Base-by-base conservation (phyloP, 2,797 vertebrate genomes). In the Podargus strigoides region DNA sequence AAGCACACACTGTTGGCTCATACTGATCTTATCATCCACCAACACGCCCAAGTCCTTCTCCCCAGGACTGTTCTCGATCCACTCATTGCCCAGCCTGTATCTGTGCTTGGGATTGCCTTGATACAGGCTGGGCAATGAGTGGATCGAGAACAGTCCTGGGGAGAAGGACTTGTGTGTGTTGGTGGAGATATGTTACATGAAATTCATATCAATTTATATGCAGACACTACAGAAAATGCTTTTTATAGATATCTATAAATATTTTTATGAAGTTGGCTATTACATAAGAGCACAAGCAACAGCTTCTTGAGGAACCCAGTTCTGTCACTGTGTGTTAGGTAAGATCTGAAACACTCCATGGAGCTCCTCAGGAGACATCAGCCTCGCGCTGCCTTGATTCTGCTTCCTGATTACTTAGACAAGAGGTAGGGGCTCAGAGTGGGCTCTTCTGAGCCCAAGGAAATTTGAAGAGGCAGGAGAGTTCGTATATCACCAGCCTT, bases 321-420 rank as follows among this genome's bases (percentile, higher is more conserved):
- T 95, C 93, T 96, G 96, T 96, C 95, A 95, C 58, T 87, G 80
- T 27, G 5, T 22, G 67, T 96, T 95, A 96, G 63, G 55, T 58
- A 94, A 91, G 86, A 79, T 88, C 93, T 90, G 86, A 91, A 85
- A 59, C n/a, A 18, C 49, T 37, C 53, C 44, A 63, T 0, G 0
- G 70, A 90, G 63, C 59, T 93, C 69, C 83, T 95, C 83, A 41
- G 67, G 90, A 96, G 93, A 73, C 85, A 27, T 9, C 2, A 1
- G 60, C 76, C 50, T 93, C 3, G 1, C 12, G 41, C 80, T 79
- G 63, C 47, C n/a, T 90, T 5, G 0, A 39, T 83, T 53, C 50
- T 88, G 24, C 36, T 81, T 88, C 82, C 73, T 85, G 75, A 53
- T 68, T 72, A 10, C 68, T 87, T 64, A 83, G 64, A 80, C 5